Percentiles rank a stretch among this genome's conserved stretches.
Evolutionary conservation across 2,888 invertebrate genomes (phyloP).

Genomic region (Ditylenchus weischeri): DNA sequence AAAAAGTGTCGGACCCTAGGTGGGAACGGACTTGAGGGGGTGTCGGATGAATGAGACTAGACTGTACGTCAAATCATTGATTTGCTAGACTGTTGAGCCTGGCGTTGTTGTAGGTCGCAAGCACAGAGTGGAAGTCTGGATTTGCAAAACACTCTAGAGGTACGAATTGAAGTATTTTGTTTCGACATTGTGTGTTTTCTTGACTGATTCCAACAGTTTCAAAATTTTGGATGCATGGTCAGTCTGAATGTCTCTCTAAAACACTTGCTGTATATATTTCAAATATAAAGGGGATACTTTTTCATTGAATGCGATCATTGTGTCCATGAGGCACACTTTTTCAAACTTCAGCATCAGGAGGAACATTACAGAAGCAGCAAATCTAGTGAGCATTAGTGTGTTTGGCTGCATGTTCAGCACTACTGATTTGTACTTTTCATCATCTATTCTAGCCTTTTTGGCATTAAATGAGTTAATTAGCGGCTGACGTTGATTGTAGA

Average conservation of each 20-base stretch:
- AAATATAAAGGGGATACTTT: background rate
- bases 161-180: background rate
- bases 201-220: background rate
- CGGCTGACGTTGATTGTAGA: too few species aligned
- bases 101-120: too few species aligned
- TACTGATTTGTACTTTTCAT: slow-evolving; percentile 11
- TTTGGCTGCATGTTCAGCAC: background rate
- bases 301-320: background rate
- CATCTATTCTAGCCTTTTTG: slow-evolving; percentile 1
- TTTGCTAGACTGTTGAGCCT: too few species aligned
- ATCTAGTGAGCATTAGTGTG: slow-evolving; percentile 23
- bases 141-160: background rate
- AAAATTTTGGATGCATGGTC: too few species aligned
- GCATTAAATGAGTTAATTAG: too few species aligned
- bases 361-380: slow-evolving; percentile 26
- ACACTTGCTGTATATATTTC: too few species aligned
- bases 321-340: slow-evolving; percentile 15
- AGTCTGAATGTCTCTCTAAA: too few species aligned
- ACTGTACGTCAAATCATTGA: too few species aligned
- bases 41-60: too few species aligned
- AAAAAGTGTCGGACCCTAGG: too few species aligned
- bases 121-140: background rate
- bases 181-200: too few species aligned
- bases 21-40: too few species aligned
- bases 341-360: slow-evolving; percentile 21